Base-by-base conservation (phyloP, 2,113 vertebrate species). In the Amblyornis subalaris region DNA sequence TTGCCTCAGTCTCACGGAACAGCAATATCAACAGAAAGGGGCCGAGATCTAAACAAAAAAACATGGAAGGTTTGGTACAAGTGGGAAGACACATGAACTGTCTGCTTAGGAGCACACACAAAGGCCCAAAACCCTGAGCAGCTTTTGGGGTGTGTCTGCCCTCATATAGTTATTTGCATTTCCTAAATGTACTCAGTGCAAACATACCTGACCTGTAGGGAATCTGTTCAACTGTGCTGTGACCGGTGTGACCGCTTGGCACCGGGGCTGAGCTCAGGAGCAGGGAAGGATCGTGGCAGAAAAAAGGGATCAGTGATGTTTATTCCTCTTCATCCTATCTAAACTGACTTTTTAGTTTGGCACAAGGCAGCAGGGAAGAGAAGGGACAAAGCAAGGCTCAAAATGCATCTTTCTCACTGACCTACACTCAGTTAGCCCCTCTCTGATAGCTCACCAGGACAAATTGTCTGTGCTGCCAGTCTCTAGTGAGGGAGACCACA, bases 381-480 rank as follows among this genome's bases (percentile, higher is more conserved):
- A 61, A 74, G 2, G 45, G 40, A 67, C 14, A 78, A 89, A 60
- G 26, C 19, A 72, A 66, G 26, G 24, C 65, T 86, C 65, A 77
- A 62, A 95, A 72, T 36, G 28, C 15, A 6, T 78, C 74, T 89
- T 87, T 78, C 36, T 60, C 0, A 0, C 36, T 48, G 71, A 22
- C 42, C 42, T 76, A 0, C 53, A 51, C 48, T 79, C 0, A 0
- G 9, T 71, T 74, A 74, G 13, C 47, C n/a, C 17, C 1, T 0
- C 29, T 83, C 54, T 73, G 64, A 36, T 12, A 31, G 58, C 47
- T 74, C 0, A 6, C 55, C 76, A 74, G 88, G 51, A 84, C 31
- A 62, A 50, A 51, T 20, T 44, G 25, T 42, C 25, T 29, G 47
- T 0, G 5, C 55, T 66, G 42, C 44, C 69, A 58, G 38, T 50